Evolutionary conservation across 2,888 invertebrate species (phyloP).

Genomic region (Parascotia fuliginaria): DNA sequence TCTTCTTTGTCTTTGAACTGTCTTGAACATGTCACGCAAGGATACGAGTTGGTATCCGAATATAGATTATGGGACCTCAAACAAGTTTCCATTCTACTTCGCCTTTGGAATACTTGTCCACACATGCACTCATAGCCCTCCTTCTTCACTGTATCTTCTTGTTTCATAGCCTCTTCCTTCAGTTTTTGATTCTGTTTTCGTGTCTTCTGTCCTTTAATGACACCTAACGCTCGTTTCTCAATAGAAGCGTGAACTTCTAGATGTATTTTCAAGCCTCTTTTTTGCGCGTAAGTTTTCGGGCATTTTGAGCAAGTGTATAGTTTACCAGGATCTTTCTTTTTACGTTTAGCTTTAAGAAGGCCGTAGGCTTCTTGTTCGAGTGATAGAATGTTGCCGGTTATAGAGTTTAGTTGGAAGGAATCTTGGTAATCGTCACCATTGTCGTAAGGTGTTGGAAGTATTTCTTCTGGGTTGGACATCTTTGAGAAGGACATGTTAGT

Average conservation of each 20-base stretch:
- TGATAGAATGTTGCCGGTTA: slow-evolving; percentile 72
- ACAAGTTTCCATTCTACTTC: slow-evolving; percentile 76
- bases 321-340: slow-evolving; percentile 33
- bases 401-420: slow-evolving; percentile 74
- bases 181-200: slow-evolving; percentile 52
- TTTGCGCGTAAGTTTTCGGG: slow-evolving; percentile 55
- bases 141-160: slow-evolving; percentile 45
- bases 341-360: slow-evolving; percentile 61
- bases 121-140: slow-evolving; percentile 76
- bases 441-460: slow-evolving; percentile 61
- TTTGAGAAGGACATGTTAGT: slow-evolving; percentile 43
- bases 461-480: slow-evolving; percentile 69
- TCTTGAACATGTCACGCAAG: slow-evolving; percentile 67
- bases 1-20: slow-evolving; percentile 70
- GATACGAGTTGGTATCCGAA: slow-evolving; percentile 50
- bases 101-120: slow-evolving; percentile 65
- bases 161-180: slow-evolving; percentile 23
- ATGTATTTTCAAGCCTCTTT: slow-evolving; percentile 54
- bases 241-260: slow-evolving; percentile 65
- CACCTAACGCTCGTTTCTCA: slow-evolving; percentile 62
- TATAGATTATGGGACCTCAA: slow-evolving; percentile 67
- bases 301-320: slow-evolving; percentile 62
- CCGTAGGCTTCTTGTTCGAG: slow-evolving; percentile 77
- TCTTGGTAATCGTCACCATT: slow-evolving; percentile 52
- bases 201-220: slow-evolving; percentile 59